Evolutionary conservation across 2,797 vertebrate species (phyloP), one percentile per base, ranked within the genome.

Genomic region (Halcyon chelicuti): DNA sequence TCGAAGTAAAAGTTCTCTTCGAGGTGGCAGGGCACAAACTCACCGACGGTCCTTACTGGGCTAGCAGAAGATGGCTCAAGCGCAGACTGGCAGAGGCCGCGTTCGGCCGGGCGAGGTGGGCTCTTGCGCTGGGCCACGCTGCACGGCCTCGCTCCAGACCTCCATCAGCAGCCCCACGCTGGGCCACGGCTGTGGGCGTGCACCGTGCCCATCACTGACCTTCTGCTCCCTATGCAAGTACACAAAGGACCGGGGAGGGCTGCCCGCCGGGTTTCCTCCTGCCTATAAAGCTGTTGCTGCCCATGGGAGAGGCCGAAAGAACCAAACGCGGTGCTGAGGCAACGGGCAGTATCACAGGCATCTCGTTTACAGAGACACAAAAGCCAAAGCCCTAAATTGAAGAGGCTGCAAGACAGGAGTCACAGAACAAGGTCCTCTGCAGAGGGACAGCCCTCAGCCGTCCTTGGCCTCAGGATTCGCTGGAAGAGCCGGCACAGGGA

Each of bases 281-380:
- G 54, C 19, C 72, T 44, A 23, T 55, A 37, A 46, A 73, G 81
- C 35, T 73, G 60, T 16, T 15, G 11, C 1, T n/a, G 49, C 35
- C 14, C 14, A 19, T 7, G 1, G 14, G n/a, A 21, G 14, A 42
- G 20, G 33, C 40, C 14, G 29, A 6, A 33, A 75, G 37, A 78
- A 40, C 15, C 49, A 63, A 28, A 7, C 1, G 1, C 4, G 29
- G 37, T 0, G 10, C 76, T 31, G 11, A 86, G 44, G 33, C 67
- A 42, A 15, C 0, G 1, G 40, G 20, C 55, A n/a, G 19, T 1
- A 6, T 13, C 67, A 26, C 21, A 4, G 42, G 35, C 28, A 7
- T 12, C 0, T 2, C 7, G 1, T 8, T 15, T 4, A n/a, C 15
- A 10, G 47, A 46, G 52, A 65, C 3, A 21, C 0, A 52, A 70